Evolutionary conservation across 2,113 vertebrate genomes (phyloP).

Genomic region (Brachionichthys hirsutus): DNA sequence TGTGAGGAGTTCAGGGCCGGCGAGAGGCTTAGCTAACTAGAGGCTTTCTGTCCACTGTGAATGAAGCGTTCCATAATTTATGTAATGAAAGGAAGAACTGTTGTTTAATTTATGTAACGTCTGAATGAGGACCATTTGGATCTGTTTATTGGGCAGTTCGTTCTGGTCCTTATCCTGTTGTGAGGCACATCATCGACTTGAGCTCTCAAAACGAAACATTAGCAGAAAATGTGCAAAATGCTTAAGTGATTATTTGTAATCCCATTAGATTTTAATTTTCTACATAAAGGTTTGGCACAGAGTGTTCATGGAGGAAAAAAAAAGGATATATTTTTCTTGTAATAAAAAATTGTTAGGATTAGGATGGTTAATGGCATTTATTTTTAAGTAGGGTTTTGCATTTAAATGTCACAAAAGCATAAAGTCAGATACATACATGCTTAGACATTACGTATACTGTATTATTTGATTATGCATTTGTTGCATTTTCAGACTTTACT

Average conservation of each 20-base stretch:
- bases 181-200: slow-evolving; percentile 16
- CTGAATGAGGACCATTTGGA: slow-evolving; percentile 32
- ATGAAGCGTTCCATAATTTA: slow-evolving; percentile 64
- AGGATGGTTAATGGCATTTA: too few species aligned
- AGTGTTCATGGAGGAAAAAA: too few species aligned
- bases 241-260: too few species aligned
- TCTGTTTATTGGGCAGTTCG: slow-evolving; percentile 36
- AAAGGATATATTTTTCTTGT: too few species aligned
- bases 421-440: too few species aligned
- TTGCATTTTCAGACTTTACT: too few species aligned
- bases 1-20: slow-evolving; percentile 36
- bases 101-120: slow-evolving; percentile 69
- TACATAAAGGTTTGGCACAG: too few species aligned
- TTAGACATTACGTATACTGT: too few species aligned
- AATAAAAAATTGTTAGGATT: too few species aligned
- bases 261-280: too few species aligned
- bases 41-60: slow-evolving; percentile 59
- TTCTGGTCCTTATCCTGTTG: background rate
- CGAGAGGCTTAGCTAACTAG: slow-evolving; percentile 32
- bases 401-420: too few species aligned
- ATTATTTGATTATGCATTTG: too few species aligned
- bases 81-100: slow-evolving; percentile 60
- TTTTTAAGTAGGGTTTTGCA: background rate
- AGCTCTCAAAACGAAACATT: background rate
- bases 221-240: background rate